A percentile compares a stretch with the other conserved stretches of the same genome.
Evolutionary conservation across 2,888 invertebrate genomes (phyloP).

Genomic region (Gari tellinella): DNA sequence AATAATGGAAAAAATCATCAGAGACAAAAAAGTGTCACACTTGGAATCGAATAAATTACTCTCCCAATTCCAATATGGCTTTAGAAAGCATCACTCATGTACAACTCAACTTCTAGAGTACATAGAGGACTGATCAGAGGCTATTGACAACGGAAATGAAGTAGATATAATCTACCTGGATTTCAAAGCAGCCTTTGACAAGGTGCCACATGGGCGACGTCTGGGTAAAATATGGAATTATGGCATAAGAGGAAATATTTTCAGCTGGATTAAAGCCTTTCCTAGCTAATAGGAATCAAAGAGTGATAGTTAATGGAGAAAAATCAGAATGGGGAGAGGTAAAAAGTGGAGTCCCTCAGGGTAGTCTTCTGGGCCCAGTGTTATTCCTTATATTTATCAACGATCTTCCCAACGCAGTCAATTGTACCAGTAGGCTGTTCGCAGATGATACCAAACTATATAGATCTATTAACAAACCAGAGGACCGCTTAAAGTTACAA

Average conservation of each 20-base stretch:
- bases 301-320: conserved; percentile 15
- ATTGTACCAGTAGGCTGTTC: neutral
- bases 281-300: conserved; percentile 17
- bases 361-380: conserved; percentile 16
- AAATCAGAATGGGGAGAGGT: conserved; percentile 4
- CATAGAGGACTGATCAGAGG: conserved; percentile 4
- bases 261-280: no score
- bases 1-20: conserved; percentile 12
- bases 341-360: conserved; percentile 15
- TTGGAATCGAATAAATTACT: conserved; percentile 7
- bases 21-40: neutral
- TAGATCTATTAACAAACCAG: neutral
- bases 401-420: conserved; percentile 1
- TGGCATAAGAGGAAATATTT: conserved; percentile 22
- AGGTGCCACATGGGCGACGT: conserved; percentile 15
- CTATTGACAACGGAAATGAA: neutral
- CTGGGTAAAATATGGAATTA: neutral
- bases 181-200: no score
- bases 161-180: conserved; percentile 9
- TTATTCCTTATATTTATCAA: conserved; percentile 26
- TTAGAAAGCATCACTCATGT: no score
- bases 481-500: neutral
- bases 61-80: conserved; percentile 9
- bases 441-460: conserved; percentile 19
- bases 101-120: conserved; percentile 13